These are phyloP conservation scores for Bombus sylvicola DNA, from an alignment of 1,140 invertebrate genomes.

Conservation along the genomic window DNA sequence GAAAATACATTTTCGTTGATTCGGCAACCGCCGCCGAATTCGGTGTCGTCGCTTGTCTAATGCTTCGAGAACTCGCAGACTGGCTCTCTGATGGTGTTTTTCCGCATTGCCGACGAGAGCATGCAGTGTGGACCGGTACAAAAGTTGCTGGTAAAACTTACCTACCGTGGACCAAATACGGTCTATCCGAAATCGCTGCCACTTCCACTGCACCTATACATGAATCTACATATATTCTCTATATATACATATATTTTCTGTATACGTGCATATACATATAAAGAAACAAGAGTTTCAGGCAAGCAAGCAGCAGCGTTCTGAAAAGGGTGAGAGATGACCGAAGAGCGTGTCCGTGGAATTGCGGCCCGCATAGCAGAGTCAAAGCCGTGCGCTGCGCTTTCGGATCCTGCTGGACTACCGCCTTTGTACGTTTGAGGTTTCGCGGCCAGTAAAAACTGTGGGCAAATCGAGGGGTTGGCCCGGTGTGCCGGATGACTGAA, in stretches of 20 bases:
- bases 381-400: constrained; percentile 51
- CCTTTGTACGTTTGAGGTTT: constrained; percentile 77
- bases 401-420: constrained; percentile 58
- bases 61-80: constrained; percentile 48
- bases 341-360: constrained; percentile 59
- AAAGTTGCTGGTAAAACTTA: constrained; percentile 67
- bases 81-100: constrained; percentile 52
- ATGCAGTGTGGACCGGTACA: constrained; percentile 30
- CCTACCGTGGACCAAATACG: constrained; percentile 54
- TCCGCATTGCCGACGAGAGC: constrained; percentile 49
- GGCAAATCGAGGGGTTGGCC: constrained; percentile 43
- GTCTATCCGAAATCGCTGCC: constrained; percentile 49
- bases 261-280: not conserved
- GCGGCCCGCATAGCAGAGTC: constrained; percentile 64
- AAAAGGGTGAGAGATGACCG: constrained; percentile 49
- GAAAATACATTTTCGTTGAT: constrained; percentile 43
- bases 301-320: constrained; percentile 19
- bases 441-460: constrained; percentile 73
- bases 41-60: constrained; percentile 27
- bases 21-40: not conserved
- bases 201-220: constrained; percentile 6
- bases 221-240: no score
- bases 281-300: constrained; percentile 20
- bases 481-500: not conserved
- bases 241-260: not conserved